Conservation (phyloP, 2,797 vertebrate genomes). For the Protosalanx chinensis region DNA sequence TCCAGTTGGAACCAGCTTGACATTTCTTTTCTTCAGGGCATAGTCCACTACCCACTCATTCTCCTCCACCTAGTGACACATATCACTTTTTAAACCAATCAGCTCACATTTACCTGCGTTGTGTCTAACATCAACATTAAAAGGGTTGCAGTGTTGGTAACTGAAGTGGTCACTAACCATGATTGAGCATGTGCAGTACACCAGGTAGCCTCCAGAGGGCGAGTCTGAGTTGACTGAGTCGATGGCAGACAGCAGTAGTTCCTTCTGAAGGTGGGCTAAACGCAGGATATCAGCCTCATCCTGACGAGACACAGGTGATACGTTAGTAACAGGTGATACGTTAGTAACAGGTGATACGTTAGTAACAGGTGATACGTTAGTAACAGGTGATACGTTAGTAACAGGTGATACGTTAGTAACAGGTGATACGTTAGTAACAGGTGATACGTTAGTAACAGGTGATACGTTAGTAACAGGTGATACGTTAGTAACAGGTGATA, state of each 20-base stretch:
- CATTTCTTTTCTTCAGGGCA: slow-evolving; percentile 92
- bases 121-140: too few relatives aligned
- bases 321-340: background rate
- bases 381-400: too few relatives aligned
- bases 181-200: slow-evolving; percentile 96
- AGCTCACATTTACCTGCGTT: background rate
- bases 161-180: slow-evolving; percentile 66
- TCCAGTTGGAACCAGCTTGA: slow-evolving; percentile 90
- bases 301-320: slow-evolving; percentile 57
- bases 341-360: too few relatives aligned
- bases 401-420: too few relatives aligned
- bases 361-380: too few relatives aligned
- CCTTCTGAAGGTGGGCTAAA: slow-evolving; percentile 94
- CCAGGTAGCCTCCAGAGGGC: slow-evolving; percentile 84
- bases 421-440: too few relatives aligned
- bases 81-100: slow-evolving; percentile 19
- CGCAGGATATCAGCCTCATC: slow-evolving; percentile 86
- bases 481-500: too few relatives aligned
- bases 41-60: slow-evolving; percentile 99
- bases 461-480: too few relatives aligned
- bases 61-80: slow-evolving; percentile 85
- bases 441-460: too few relatives aligned
- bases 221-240: slow-evolving; percentile 91
- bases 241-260: slow-evolving; percentile 90
- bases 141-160: too few relatives aligned